Evolutionary conservation across 37 sponge, comb jelly and placozoan genomes (phyloP).

Genomic region (Chondrilla cf. caribensis): DNA sequence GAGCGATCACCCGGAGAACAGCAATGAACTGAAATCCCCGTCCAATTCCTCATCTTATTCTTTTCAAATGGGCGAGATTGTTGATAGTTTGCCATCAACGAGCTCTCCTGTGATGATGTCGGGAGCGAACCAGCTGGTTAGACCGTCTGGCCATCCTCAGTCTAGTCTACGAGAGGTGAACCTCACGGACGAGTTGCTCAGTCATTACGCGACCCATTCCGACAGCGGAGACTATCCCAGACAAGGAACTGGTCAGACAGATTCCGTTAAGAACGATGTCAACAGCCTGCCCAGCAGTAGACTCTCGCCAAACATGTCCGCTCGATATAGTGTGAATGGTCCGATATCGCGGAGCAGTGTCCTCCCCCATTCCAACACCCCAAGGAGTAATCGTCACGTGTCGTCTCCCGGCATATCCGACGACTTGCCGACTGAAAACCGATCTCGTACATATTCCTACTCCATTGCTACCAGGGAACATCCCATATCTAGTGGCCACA

Average conservation of each 20-base stretch:
- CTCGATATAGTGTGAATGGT: neutral
- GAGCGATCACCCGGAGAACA: neutral
- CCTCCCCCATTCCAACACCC: neutral
- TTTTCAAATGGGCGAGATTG: neutral
- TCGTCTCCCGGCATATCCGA: neutral
- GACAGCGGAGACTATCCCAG: neutral
- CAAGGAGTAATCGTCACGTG: neutral
- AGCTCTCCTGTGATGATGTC: neutral
- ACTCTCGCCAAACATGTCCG: neutral
- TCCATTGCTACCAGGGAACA: neutral
- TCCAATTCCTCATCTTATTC: neutral
- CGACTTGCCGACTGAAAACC: neutral
- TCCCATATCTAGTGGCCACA: neutral
- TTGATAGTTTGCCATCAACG: neutral
- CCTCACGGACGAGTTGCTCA: slow-evolving; percentile 11
- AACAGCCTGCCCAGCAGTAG: neutral
- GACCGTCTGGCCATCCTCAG: neutral
- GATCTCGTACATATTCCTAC: neutral
- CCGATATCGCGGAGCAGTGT: neutral
- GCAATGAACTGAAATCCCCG: neutral
- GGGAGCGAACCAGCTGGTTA: neutral
- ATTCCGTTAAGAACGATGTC: neutral
- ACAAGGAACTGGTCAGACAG: neutral
- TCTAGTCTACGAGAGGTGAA: slow-evolving; percentile 9
- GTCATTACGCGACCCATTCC: neutral